Evolutionary conservation across 2,888 invertebrate species (phyloP), one percentile per base, ranked within the genome.

Genomic region (Drosophila histrio): DNA sequence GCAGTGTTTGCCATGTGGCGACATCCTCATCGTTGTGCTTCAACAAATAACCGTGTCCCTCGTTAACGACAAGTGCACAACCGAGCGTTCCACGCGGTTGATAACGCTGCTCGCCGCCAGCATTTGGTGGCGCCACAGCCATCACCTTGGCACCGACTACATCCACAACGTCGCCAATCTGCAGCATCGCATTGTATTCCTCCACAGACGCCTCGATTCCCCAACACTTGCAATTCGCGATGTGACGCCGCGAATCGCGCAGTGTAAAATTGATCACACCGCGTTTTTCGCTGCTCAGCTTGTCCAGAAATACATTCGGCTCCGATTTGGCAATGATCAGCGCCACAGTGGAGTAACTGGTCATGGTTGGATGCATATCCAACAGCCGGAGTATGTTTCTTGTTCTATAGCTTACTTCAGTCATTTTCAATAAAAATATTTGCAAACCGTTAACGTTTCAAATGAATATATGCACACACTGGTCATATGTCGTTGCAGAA

Each of bases 191-290:
- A 78, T 94, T 93, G 72, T 95, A 93, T 57, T 93, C 93, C 36
- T 93, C 92, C 17, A 96, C 92, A 81, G 93, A 94, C 71, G 94
- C 94, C 60, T 93, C 93, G 3, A 93, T 92, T 2, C 96, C 96
- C 96, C 96, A 97, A 68, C 94, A 95, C 66, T 95, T 95, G 13
- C 94, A 94, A 89, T 96, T 96, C 44, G 96, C 95, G 4, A 95
- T 94, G 89, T 95, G 95, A 1, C 93, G 90, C 15, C 93, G 92
- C 0, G 96, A 95, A 91, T 96, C 97, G 69, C 96, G 93, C 22
- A 96, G 72, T 0, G 96, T 96, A 72, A 96, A 95, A 56, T 94
- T 95, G 92, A 95, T 95, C 0, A 96, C 96, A n/a, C 94, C 95
- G 73, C 94, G 93, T 26, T 92, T 91, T 58, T 93, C 93, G 2